A percentile compares a stretch with the other conserved stretches of the same genome.
Conservation (phyloP, 2,113 vertebrate species). For the Sebastes schlegelii region DNA sequence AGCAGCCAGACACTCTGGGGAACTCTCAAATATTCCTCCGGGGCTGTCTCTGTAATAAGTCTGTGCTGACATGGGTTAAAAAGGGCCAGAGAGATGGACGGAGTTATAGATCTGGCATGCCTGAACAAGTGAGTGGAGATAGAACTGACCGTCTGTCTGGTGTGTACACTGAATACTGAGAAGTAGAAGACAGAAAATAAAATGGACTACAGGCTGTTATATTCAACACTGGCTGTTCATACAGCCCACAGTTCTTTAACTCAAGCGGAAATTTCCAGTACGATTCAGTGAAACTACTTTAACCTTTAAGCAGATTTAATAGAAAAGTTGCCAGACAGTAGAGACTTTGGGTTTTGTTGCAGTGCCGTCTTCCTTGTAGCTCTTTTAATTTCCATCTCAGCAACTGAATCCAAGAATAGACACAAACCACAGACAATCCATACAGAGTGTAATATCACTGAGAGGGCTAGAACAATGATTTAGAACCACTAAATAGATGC, state of each 20-base stretch:
- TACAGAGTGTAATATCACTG: constrained; percentile 73
- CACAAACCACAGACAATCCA: constrained; percentile 57
- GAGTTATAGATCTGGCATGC: constrained; percentile 47
- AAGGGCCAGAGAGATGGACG: constrained; percentile 45
- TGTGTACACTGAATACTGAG: constrained; percentile 33
- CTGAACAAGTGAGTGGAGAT: constrained; percentile 39
- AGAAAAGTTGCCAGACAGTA: constrained; percentile 33
- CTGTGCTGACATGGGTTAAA: constrained; percentile 57
- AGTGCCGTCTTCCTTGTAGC: constrained; percentile 26
- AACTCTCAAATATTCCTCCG: constrained; percentile 51
- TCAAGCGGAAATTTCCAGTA: constrained; percentile 46
- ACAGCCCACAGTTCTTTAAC: constrained; percentile 29
- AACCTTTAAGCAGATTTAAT: constrained; percentile 66
- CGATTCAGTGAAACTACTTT: constrained; percentile 32
- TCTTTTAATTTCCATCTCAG: constrained; percentile 66
- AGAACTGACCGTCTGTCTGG: constrained; percentile 22
- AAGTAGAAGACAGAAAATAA: constrained; percentile 30
- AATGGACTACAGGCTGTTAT: constrained; percentile 25
- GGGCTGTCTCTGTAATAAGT: constrained; percentile 60
- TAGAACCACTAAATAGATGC: constrained; percentile 78
- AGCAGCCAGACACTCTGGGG: constrained; percentile 57
- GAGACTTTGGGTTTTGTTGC: constrained; percentile 44
- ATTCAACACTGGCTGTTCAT: constrained; percentile 27
- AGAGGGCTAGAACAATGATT: constrained; percentile 76
- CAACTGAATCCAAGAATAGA: constrained; percentile 62